Base-by-base conservation (phyloP, 2,113 vertebrate species). In the Columbina picui region DNA sequence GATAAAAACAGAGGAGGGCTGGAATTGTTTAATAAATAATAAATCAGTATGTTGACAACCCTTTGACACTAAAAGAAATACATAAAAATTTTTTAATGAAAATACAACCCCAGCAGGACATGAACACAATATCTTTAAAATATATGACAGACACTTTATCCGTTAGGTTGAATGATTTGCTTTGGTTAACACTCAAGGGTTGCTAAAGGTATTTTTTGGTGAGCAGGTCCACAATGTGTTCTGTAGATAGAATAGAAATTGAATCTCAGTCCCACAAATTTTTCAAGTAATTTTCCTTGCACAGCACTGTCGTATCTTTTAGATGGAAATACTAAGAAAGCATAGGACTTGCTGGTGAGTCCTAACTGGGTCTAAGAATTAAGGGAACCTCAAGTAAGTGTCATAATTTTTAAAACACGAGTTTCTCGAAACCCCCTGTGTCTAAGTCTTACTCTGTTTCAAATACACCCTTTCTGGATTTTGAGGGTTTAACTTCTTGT, bases 1-100 rank as follows among this genome's bases (percentile, higher is more conserved):
- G 34, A 76, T n/a, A 65, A 86, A 91, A 90, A 13, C 22, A 91
- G 47, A 63, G 20, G 32, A 82, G 59, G 47, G 27, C 52, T 75
- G 77, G 75, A 92, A 90, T 65, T 68, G 7, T 85, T 92, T 85
- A 88, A 67, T 96, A 90, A 84, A 92, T 90, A 63, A 93, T 82
- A 68, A 87, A 38, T 59, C 12, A 9, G 29, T 67, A 21, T 57
- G 69, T 50, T 94, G 90, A 67, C 90, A 93, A 39, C n/a, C 18
- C 20, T 93, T 63, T 86, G 89, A 91, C 68, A 81, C n/a, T 10
- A n/a, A 71, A 83, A 49, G 41, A 88, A 86, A 90, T 36, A 70
- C 8, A 41, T 63, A 64, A 80, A 56, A 26, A 86, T 56, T 69
- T 87, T 89, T 69, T 87, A 65, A 87, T 53, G 36, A 87, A 89